phyloP scores from a whole-genome alignment of 92 coral and sea anemone species.

The Palythoa caribaeorum region DNA sequence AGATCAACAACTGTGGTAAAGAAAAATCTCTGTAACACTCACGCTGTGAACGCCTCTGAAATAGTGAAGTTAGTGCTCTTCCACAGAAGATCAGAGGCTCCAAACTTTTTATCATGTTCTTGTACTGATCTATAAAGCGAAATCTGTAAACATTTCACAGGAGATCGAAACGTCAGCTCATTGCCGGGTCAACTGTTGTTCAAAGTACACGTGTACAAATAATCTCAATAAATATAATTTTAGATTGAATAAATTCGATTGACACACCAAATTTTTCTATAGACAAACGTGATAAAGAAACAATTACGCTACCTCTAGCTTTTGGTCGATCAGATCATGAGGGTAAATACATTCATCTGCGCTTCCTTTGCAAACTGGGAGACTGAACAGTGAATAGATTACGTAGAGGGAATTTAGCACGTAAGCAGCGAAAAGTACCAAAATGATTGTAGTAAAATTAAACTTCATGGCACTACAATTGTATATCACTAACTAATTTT shows the following conservation, averaged over 20 bases:
- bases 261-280: not conserved
- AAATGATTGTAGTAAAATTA: slow-evolving; percentile 79
- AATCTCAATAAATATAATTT: not conserved
- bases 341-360: slow-evolving; percentile 76
- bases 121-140: slow-evolving; percentile 82
- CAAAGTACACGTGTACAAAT: not conserved
- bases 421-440: slow-evolving; percentile 78
- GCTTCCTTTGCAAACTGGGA: slow-evolving; percentile 86
- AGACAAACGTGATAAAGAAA: not conserved
- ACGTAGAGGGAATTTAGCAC: slow-evolving; percentile 83
- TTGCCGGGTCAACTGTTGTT: not conserved
- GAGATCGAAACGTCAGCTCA: not conserved
- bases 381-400: slow-evolving; percentile 81
- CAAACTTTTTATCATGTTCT: slow-evolving; percentile 55
- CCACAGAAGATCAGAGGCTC: slow-evolving; percentile 81
- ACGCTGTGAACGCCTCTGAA: slow-evolving; percentile 69
- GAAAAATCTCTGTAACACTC: slow-evolving; percentile 40
- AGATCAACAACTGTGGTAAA: too few relatives aligned
- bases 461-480: slow-evolving; percentile 48
- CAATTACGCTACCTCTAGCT: slow-evolving; percentile 66
- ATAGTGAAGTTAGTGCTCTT: slow-evolving; percentile 76
- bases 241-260: too few relatives aligned
- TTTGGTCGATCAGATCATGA: slow-evolving; percentile 66
- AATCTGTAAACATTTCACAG: slow-evolving; percentile 59
- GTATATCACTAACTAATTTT: not conserved